Percentiles rank a stretch among this genome's conserved stretches.
Evolutionary conservation across 2,888 invertebrate species (phyloP).

Genomic region (Tachina fera): DNA sequence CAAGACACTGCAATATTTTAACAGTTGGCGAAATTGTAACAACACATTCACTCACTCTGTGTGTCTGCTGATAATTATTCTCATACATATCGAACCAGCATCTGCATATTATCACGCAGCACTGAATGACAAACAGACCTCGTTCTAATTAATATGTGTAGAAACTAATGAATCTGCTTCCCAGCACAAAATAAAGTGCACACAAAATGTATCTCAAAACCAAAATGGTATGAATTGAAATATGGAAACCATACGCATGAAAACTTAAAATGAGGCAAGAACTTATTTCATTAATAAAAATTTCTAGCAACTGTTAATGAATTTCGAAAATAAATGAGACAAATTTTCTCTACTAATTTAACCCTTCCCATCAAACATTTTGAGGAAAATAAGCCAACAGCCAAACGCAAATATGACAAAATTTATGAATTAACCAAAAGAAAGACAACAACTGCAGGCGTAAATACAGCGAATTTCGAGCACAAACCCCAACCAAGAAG

Average conservation of each 20-base stretch:
- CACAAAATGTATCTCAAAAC: slow-evolving; percentile 7
- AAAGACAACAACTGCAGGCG: slow-evolving; percentile 67
- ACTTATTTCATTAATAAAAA: slow-evolving; percentile 62
- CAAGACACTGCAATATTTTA: slow-evolving; percentile 37
- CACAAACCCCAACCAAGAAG: slow-evolving; percentile 9
- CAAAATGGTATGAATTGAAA: slow-evolving; percentile 46
- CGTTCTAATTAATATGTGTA: slow-evolving; percentile 69
- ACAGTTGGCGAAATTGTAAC: slow-evolving; percentile 56
- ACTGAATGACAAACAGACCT: slow-evolving; percentile 43
- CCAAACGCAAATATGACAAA: slow-evolving; percentile 63
- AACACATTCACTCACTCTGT: slow-evolving; percentile 45
- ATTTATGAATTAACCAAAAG: slow-evolving; percentile 70
- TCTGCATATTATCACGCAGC: slow-evolving; percentile 41
- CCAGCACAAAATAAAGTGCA: slow-evolving; percentile 38
- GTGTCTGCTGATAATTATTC: slow-evolving; percentile 17
- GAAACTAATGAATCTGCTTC: slow-evolving; percentile 64
- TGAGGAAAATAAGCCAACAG: neutral
- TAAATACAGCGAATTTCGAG: slow-evolving; percentile 8
- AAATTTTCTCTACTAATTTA: slow-evolving; percentile 69
- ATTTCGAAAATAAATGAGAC: slow-evolving; percentile 70
- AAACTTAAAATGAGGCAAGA: slow-evolving; percentile 60
- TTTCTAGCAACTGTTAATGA: slow-evolving; percentile 69
- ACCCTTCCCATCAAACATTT: slow-evolving; percentile 50
- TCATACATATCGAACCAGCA: slow-evolving; percentile 12
- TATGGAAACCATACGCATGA: slow-evolving; percentile 61